These are phyloP conservation scores for Boleophthalmus pectinirostris DNA, from an alignment of 2,113 vertebrate species.

Conservation along the genomic window DNA sequence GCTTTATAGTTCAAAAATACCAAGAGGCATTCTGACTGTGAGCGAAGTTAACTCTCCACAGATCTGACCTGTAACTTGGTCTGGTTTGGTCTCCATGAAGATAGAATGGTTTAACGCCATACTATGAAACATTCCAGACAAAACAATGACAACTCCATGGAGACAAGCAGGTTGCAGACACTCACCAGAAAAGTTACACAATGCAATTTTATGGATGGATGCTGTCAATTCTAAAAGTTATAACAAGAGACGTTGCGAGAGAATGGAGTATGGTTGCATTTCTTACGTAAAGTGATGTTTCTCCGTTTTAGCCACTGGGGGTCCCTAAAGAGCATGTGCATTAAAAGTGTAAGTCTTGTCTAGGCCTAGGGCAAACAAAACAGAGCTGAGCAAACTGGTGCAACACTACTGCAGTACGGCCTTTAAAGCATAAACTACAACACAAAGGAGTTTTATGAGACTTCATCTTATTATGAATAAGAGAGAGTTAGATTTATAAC, in stretches of 20 bases:
- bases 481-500: neutral
- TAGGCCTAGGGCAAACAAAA: constrained; percentile 15
- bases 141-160: no score
- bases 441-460: constrained; percentile 6
- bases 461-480: constrained; percentile 4
- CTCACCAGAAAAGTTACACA: no score
- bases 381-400: constrained; percentile 33
- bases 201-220: neutral
- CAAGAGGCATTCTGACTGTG: no score
- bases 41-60: no score
- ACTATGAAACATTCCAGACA: no score
- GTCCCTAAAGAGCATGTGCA: constrained; percentile 39
- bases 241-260: neutral
- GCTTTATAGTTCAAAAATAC: no score
- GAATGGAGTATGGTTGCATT: neutral
- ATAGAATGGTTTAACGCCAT: no score
- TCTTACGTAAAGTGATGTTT: neutral
- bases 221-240: neutral
- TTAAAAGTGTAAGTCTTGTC: constrained; percentile 42
- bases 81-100: no score
- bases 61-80: no score
- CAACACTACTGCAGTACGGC: constrained; percentile 36
- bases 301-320: constrained; percentile 40
- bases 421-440: constrained; percentile 6
- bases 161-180: no score